Conservation (phyloP, 2,797 vertebrate genomes). For the Sebastes vulpes region DNA sequence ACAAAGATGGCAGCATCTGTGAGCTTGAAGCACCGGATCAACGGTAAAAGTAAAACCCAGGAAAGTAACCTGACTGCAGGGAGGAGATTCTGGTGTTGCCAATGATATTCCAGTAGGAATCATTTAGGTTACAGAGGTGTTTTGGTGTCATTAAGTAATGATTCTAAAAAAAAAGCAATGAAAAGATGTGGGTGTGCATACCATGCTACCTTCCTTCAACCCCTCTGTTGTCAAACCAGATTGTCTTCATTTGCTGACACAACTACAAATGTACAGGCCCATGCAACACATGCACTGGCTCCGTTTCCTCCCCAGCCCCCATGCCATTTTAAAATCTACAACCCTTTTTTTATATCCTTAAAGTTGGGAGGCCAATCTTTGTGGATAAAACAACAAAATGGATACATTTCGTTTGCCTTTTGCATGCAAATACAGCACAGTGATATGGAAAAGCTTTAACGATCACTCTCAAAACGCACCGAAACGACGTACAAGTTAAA, state of each 20-base stretch:
- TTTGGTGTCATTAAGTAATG: background rate
- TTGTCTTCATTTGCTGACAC: slow-evolving; percentile 28
- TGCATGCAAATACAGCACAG: slow-evolving; percentile 53
- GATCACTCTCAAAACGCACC: background rate
- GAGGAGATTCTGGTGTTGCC: background rate
- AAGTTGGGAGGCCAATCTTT: background rate
- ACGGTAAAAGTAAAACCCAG: background rate
- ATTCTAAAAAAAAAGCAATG: background rate
- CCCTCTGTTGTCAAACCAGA: background rate
- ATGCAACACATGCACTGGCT: slow-evolving; percentile 36
- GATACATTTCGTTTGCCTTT: background rate
- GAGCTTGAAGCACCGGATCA: background rate
- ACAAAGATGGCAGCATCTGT: background rate
- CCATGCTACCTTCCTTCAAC: background rate
- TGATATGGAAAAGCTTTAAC: slow-evolving; percentile 22
- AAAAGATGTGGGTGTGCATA: background rate
- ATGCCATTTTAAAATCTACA: background rate
- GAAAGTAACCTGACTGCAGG: background rate
- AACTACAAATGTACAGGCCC: slow-evolving; percentile 11
- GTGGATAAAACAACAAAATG: background rate
- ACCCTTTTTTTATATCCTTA: background rate
- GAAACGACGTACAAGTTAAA: background rate
- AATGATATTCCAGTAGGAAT: background rate
- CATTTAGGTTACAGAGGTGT: background rate
- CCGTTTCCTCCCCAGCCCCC: background rate